Conservation (phyloP, 2,113 vertebrate genomes). For the Chitala chitala region DNA sequence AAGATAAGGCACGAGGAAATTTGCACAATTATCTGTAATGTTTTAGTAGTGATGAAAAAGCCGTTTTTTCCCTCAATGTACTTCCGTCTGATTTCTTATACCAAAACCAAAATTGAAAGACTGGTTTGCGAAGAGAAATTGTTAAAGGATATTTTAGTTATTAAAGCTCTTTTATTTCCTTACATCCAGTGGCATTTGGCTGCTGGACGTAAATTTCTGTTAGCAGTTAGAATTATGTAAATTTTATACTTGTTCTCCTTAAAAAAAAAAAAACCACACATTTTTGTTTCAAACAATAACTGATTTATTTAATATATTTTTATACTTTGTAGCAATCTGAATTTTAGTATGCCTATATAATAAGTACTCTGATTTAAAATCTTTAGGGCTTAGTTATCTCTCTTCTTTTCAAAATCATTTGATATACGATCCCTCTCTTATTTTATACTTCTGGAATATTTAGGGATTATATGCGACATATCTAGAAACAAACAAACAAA, state of each 20-base stretch:
- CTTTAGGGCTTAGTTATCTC: slow-evolving; percentile 51
- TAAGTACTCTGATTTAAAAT: slow-evolving; percentile 84
- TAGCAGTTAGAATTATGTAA: not conserved
- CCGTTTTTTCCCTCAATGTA: not conserved
- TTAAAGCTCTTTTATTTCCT: too few species aligned
- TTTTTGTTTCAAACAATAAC: slow-evolving; percentile 83
- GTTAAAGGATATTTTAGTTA: too few species aligned
- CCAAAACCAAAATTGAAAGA: not conserved
- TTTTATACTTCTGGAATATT: slow-evolving; percentile 56
- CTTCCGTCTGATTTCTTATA: not conserved
- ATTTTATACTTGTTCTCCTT: not conserved
- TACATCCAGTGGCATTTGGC: too few species aligned
- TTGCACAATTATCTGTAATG: not conserved
- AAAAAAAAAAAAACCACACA: slow-evolving; percentile 50
- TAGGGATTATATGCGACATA: slow-evolving; percentile 73
- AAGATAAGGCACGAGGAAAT: not conserved
- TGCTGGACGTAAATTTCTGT: too few species aligned
- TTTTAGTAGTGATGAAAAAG: slow-evolving; percentile 22
- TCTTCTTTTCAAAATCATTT: slow-evolving; percentile 60
- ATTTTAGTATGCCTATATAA: slow-evolving; percentile 63
- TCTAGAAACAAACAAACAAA: slow-evolving; percentile 52
- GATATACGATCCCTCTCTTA: slow-evolving; percentile 66
- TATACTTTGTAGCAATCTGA: slow-evolving; percentile 78
- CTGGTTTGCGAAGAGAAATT: not conserved
- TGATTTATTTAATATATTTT: slow-evolving; percentile 88